phyloP scores from a whole-genome alignment of 2,113 vertebrate genomes.

The Cromileptes altivelis region DNA sequence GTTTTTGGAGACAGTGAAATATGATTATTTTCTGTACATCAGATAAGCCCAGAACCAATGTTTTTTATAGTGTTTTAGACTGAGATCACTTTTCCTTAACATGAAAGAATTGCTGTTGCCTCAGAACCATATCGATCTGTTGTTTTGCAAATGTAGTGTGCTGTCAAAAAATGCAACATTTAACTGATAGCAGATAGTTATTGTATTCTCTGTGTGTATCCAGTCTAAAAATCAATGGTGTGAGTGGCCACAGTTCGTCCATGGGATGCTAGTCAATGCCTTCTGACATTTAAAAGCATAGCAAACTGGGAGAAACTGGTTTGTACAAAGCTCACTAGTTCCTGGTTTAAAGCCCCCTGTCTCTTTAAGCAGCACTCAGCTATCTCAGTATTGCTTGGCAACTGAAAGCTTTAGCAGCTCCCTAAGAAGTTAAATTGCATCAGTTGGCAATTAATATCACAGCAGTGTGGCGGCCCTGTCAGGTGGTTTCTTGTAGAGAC shows the following conservation, averaged over 20 bases:
- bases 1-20: not conserved
- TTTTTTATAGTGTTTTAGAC: not conserved
- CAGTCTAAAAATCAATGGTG: not conserved
- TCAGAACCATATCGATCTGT: constrained; percentile 7
- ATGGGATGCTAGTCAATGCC: constrained; percentile 9
- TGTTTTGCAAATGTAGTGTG: not conserved
- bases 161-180: not conserved
- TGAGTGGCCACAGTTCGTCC: constrained; percentile 12
- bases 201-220: not conserved
- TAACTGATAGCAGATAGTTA: not conserved
- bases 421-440: constrained; percentile 83
- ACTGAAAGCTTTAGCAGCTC: constrained; percentile 84
- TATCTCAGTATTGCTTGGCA: constrained; percentile 81
- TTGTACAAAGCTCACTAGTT: not conserved
- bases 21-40: not conserved
- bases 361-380: constrained; percentile 76
- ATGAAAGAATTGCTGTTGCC: not conserved
- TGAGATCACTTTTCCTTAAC: not conserved
- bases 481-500: constrained; percentile 45
- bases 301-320: not conserved
- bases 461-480: constrained; percentile 63
- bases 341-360: constrained; percentile 58
- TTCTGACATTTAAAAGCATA: not conserved
- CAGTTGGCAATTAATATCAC: constrained; percentile 80
- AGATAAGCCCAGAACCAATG: not conserved